These are phyloP conservation scores for Cephus nigrinus DNA, from an alignment of 2,888 invertebrate species.

Conservation along the genomic window DNA sequence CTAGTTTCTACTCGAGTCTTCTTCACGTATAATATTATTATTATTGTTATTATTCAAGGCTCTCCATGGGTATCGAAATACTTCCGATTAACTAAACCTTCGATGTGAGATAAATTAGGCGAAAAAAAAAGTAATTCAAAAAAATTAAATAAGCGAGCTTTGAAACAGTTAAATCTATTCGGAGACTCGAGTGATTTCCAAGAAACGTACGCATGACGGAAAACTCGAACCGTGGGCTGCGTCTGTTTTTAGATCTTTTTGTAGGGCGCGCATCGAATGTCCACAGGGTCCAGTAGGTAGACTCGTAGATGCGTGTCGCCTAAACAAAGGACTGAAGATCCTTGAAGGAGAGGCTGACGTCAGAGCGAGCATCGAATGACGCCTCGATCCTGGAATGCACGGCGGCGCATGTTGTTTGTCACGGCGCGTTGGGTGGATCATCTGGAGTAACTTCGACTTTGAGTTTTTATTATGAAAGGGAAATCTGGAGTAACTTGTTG, in stretches of 20 bases:
- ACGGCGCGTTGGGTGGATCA: not conserved
- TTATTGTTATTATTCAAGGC: not conserved
- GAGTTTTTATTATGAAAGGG: not conserved
- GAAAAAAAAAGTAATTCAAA: not conserved
- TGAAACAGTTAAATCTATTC: not conserved
- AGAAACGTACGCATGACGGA: not conserved
- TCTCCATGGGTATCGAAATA: not conserved
- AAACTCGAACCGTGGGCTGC: not conserved
- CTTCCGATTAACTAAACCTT: not conserved
- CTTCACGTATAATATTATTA: not conserved
- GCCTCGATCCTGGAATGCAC: slow-evolving; percentile 18
- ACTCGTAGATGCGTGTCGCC: not conserved
- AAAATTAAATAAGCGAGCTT: not conserved
- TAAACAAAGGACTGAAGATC: slow-evolving; percentile 6
- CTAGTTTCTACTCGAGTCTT: not conserved
- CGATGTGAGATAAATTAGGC: not conserved
- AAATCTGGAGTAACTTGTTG: not conserved
- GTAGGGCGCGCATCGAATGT: not conserved
- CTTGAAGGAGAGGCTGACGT: slow-evolving; percentile 20
- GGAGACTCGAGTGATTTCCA: not conserved
- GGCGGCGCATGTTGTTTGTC: slow-evolving; percentile 10
- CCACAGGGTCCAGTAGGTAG: not conserved
- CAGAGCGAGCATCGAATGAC: slow-evolving; percentile 13
- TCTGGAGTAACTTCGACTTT: not conserved
- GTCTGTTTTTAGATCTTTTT: not conserved